Evolutionary conservation across 2,888 invertebrate genomes (phyloP).

Genomic region (Apamea crenata): DNA sequence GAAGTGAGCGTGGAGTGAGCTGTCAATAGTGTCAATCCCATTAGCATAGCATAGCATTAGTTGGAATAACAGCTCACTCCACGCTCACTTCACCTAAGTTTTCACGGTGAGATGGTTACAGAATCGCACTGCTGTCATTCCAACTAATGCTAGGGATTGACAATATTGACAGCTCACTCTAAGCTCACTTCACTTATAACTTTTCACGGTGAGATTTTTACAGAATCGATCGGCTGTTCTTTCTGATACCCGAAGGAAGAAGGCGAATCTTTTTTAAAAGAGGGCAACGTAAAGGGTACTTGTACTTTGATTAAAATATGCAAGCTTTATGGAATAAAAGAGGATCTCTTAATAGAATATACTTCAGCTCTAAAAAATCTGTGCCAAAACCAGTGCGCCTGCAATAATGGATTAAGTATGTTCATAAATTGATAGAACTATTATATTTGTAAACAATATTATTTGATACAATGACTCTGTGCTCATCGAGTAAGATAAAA

Average conservation of each 20-base stretch:
- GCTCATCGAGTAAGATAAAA: constrained; percentile 71
- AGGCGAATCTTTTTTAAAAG: not conserved
- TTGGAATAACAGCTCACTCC: too few species aligned
- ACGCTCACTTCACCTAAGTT: too few species aligned
- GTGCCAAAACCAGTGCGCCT: not conserved
- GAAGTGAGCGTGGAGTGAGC: too few species aligned
- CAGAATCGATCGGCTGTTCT: too few species aligned
- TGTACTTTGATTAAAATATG: not conserved
- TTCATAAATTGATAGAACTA: constrained; percentile 28
- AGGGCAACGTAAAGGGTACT: not conserved
- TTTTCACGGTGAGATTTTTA: too few species aligned
- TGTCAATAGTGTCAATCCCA: too few species aligned
- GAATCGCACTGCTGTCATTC: too few species aligned
- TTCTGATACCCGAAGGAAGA: not conserved
- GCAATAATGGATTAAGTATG: constrained; percentile 27
- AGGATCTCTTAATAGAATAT: not conserved
- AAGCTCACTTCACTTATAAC: too few species aligned
- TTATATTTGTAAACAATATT: constrained; percentile 53
- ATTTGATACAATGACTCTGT: constrained; percentile 63
- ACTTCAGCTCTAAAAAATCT: not conserved
- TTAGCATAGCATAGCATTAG: too few species aligned
- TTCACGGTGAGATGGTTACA: too few species aligned
- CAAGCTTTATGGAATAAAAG: not conserved
- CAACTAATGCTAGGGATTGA: too few species aligned
- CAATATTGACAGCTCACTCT: too few species aligned